phyloP scores from a whole-genome alignment of 2,888 invertebrate species.

The Nomada fucata region DNA sequence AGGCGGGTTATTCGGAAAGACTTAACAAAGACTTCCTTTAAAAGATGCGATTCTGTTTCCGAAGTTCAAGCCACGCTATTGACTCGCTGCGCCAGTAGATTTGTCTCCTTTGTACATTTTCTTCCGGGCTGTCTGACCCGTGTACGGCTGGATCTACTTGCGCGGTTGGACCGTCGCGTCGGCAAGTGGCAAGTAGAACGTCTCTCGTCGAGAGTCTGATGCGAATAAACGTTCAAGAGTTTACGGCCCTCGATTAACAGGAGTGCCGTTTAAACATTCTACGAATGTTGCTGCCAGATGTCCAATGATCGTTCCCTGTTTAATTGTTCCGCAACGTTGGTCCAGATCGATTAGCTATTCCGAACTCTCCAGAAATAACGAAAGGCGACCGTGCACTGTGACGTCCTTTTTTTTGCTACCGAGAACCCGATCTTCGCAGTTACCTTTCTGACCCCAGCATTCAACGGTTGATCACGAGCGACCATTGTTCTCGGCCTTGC shows the following conservation, averaged over 20 bases:
- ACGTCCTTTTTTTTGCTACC: constrained; percentile 24
- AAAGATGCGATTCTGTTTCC: not conserved
- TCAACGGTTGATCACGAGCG: constrained; percentile 59
- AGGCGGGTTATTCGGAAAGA: not conserved
- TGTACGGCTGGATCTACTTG: constrained; percentile 9
- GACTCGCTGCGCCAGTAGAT: too few species aligned
- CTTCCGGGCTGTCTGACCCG: constrained; percentile 14
- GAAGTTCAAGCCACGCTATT: not conserved
- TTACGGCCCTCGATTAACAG: not conserved
- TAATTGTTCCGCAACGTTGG: constrained; percentile 2
- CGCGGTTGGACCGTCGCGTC: not conserved
- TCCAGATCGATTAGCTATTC: not conserved
- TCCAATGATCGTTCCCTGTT: not conserved
- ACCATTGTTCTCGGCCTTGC: constrained; percentile 50
- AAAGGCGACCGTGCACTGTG: constrained; percentile 8
- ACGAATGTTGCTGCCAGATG: not conserved
- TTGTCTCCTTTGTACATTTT: not conserved
- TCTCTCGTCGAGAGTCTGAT: not conserved
- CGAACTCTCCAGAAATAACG: not conserved
- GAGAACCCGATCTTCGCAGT: constrained; percentile 30
- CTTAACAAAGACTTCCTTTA: not conserved
- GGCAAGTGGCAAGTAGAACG: not conserved
- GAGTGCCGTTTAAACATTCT: not conserved
- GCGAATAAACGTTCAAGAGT: constrained; percentile 2
- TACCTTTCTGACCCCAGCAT: constrained; percentile 23